Base-by-base conservation (phyloP, 2,888 invertebrate genomes). In the Himalopsyche anomala region DNA sequence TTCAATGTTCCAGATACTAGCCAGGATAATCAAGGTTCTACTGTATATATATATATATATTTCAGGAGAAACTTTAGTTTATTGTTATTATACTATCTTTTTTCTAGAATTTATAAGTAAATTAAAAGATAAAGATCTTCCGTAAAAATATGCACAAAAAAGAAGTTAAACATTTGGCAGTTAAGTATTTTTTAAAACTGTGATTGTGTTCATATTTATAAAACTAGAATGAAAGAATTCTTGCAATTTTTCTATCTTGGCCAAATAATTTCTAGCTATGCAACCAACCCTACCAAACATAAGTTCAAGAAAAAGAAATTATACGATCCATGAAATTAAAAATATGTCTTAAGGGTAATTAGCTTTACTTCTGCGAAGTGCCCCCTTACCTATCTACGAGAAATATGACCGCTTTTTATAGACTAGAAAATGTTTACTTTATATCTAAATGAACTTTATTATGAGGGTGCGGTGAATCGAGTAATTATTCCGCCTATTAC, bases 261-360 rank as follows among this genome's bases (percentile, higher is more conserved):
- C 0, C 4, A 62, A 19, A 62, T 62, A 62, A 62, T 62, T 19
- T 83, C 17, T 11, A 79, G 55, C 28, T 80, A 54, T 38, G 45
- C 62, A 56, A 45, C 51, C 51, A 51, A 51, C 86, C 86, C 86
- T 69, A 15, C 85, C 54, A n/a, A 81, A 79, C 88, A 85, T 81
- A 85, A 88, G 85, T 87, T 88, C 84, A 86, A 85, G 87, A 85
- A 84, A 51, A 86, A 81, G 81, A 85, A 87, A 88, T 89, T 89
- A 89, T 88, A 92, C 91, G 92, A 91, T 92, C 93, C 93, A 93
- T 93, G 93, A 93, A 93, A 93, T 93, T 93, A 93, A 93, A 93
- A 93, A 93, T 93, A 93, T 93, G 93, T 93, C 93, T 93, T 93
- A 93, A 93, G 93, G 93, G 93, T 93, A 93, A 93, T 93, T 93